phyloP scores from a whole-genome alignment of 2,888 invertebrate species.

The Arrhopalites spinosus region DNA sequence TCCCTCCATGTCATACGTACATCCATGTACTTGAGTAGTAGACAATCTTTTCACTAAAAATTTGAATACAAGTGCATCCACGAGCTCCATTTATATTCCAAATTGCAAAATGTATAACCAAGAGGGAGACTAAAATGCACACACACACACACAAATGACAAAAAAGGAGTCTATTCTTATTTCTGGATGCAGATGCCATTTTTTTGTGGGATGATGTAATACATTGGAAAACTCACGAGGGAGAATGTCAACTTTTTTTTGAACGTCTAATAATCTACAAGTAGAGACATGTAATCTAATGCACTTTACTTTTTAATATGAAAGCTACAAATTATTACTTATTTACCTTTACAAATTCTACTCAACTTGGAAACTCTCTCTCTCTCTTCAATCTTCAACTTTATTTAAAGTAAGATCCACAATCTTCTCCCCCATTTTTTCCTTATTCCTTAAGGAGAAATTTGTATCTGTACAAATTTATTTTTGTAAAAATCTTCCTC shows the following conservation, averaged over 20 bases:
- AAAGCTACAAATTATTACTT: conserved; percentile 4
- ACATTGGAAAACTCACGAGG: neutral
- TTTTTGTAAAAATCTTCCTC: no score
- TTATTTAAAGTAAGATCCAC: no score
- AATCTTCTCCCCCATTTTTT: no score
- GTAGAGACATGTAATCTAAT: neutral
- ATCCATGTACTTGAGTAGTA: neutral
- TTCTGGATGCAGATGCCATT: conserved; percentile 6
- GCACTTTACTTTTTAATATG: neutral
- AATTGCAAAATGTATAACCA: neutral
- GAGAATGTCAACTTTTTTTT: neutral
- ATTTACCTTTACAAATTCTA: neutral
- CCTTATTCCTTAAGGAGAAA: no score
- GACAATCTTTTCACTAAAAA: neutral
- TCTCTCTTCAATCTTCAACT: no score
- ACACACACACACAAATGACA: neutral
- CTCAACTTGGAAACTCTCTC: neutral
- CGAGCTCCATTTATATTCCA: neutral
- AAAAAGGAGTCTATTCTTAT: no score
- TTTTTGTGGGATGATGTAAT: neutral
- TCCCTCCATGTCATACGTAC: neutral
- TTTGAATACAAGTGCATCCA: conserved; percentile 1
- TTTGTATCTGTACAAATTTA: no score
- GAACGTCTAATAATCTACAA: conserved; percentile 10
- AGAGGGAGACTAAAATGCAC: neutral